Percentiles rank a stretch among this genome's conserved stretches.
These are phyloP conservation scores for Hecatera dysodea DNA, from an alignment of 2,888 invertebrate species.

Conservation along the genomic window DNA sequence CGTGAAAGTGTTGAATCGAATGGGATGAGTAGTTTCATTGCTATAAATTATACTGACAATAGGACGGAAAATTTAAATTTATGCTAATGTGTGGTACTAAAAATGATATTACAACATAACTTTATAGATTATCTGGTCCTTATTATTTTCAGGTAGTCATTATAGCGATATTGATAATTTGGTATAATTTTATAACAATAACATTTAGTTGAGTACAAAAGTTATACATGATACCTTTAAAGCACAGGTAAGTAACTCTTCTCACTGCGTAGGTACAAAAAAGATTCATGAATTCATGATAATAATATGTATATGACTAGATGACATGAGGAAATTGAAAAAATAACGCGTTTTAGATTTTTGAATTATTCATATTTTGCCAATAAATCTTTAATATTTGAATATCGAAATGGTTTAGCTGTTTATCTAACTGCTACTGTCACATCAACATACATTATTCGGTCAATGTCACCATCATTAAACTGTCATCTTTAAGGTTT, in stretches of 20 bases:
- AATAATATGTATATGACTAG: too few species aligned
- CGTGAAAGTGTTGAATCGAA: conserved; percentile 45
- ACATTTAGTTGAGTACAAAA: neutral
- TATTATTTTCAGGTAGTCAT: conserved; percentile 23
- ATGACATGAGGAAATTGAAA: too few species aligned
- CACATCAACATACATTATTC: conserved; percentile 31
- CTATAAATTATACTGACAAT: conserved; percentile 26
- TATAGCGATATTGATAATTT: neutral
- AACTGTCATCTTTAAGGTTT: conserved; percentile 19
- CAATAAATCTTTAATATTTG: conserved; percentile 33
- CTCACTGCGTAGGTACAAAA: neutral
- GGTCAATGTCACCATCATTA: conserved; percentile 28
- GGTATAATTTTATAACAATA: neutral
- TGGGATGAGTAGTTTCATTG: conserved; percentile 7
- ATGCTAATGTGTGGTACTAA: conserved; percentile 47
- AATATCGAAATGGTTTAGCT: conserved; percentile 14
- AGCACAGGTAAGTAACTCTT: neutral
- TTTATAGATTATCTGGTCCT: conserved; percentile 27
- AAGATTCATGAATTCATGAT: too few species aligned
- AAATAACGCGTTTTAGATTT: too few species aligned
- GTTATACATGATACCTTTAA: neutral
- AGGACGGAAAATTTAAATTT: conserved; percentile 44
- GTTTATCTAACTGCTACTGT: conserved; percentile 13
- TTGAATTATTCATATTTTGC: conserved; percentile 2
- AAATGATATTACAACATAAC: conserved; percentile 40